phyloP scores from a whole-genome alignment of 2,888 invertebrate species.

The Eulithis prunata region DNA sequence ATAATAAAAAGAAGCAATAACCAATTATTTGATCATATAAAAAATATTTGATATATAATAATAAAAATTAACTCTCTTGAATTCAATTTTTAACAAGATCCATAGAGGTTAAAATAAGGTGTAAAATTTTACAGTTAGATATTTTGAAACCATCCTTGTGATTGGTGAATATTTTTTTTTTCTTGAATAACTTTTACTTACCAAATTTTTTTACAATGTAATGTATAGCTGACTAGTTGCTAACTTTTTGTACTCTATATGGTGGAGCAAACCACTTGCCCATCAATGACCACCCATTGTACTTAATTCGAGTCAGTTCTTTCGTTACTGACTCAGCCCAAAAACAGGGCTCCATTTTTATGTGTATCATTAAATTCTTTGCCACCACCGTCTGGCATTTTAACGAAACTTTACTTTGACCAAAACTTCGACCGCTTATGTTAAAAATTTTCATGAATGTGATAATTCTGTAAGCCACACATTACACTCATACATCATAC shows the following conservation, averaged over 20 bases:
- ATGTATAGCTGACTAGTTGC: too few relatives aligned
- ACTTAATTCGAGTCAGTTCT: constrained; percentile 62
- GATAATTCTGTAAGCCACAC: constrained; percentile 17
- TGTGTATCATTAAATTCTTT: constrained; percentile 67
- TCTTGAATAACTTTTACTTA: too few relatives aligned
- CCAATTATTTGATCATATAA: constrained; percentile 20
- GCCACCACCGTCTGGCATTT: constrained; percentile 64
- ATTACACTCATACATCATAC: neutral
- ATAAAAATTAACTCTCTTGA: too few relatives aligned
- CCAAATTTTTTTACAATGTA: too few relatives aligned
- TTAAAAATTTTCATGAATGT: too few relatives aligned
- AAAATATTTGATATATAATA: constrained; percentile 2
- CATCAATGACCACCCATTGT: constrained; percentile 68
- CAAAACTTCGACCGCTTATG: constrained; percentile 53
- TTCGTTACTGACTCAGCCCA: constrained; percentile 63
- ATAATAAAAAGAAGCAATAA: constrained; percentile 20
- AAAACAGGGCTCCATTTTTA: constrained; percentile 68
- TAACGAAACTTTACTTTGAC: constrained; percentile 74
- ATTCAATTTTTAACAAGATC: too few relatives aligned
- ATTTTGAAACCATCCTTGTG: too few relatives aligned
- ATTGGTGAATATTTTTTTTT: too few relatives aligned
- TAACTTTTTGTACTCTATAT: constrained; percentile 5
- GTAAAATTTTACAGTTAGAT: too few relatives aligned
- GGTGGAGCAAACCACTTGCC: constrained; percentile 67
- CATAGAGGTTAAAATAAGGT: too few relatives aligned